Conservation (phyloP, 2,113 vertebrate species). For the Channa argus region DNA sequence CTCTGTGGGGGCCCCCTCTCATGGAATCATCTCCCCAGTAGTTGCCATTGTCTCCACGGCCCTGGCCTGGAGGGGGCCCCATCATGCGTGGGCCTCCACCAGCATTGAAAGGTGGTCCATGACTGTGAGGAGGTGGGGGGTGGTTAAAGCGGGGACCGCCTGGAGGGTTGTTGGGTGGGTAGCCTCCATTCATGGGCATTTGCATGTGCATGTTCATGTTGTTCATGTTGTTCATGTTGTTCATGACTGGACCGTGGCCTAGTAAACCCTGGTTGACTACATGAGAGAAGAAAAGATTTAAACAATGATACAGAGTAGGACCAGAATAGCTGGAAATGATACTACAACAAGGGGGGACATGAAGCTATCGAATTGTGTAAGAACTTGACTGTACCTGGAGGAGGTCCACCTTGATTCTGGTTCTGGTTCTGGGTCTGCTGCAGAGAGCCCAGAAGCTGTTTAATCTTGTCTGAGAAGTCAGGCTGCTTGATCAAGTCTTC, state of each 20-base stretch:
- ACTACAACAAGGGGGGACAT: too few relatives aligned
- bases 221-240: slow-evolving; percentile 78
- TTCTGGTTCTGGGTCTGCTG: slow-evolving; percentile 82
- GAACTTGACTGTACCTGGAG: slow-evolving; percentile 70
- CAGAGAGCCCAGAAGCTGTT: slow-evolving; percentile 90
- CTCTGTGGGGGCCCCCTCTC: slow-evolving; percentile 88
- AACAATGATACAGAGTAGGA: neutral
- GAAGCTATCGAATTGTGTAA: too few relatives aligned
- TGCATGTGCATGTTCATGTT: slow-evolving; percentile 81
- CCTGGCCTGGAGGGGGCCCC: slow-evolving; percentile 88
- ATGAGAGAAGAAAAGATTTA: neutral
- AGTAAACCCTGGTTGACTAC: slow-evolving; percentile 85
- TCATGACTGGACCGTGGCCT: slow-evolving; percentile 87
- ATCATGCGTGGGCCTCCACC: slow-evolving; percentile 87
- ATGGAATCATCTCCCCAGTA: slow-evolving; percentile 93
- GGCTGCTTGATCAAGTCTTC: slow-evolving; percentile 94
- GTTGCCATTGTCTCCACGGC: slow-evolving; percentile 82
- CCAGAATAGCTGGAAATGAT: neutral
- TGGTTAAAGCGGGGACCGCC: slow-evolving; percentile 87
- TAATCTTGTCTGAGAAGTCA: slow-evolving; percentile 93
- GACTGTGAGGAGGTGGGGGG: slow-evolving; percentile 85
- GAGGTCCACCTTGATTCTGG: slow-evolving; percentile 72
- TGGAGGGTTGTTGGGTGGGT: slow-evolving; percentile 85
- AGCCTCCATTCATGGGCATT: slow-evolving; percentile 90
- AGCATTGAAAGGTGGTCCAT: slow-evolving; percentile 81